Evolutionary conservation across 2,113 vertebrate genomes (phyloP), one percentile per base, ranked within the genome.

Genomic region (Brachyhypopomus gauderio): DNA sequence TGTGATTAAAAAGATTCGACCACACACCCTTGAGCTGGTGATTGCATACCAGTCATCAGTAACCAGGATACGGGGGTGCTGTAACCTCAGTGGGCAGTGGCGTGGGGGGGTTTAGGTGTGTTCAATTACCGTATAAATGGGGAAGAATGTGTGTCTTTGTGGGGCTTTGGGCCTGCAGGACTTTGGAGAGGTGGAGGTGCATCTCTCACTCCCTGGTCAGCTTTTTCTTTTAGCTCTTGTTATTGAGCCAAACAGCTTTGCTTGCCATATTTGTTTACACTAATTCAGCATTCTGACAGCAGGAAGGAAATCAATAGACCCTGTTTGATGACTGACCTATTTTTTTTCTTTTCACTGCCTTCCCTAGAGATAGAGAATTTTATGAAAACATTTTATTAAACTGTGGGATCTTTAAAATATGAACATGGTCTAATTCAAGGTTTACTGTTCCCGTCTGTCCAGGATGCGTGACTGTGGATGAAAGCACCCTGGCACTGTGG

Each of bases 261-360:
- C 70, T 78, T 81, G 81, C 87, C 56, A 48, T 81, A 88, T 89
- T 88, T 88, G 87, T 91, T 89, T 87, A 84, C 86, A 87, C 67
- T 52, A 55, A 88, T 85, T 84, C 86, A 85, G 66, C 56, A 62
- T 85, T 86, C 81, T 0, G n/a, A 83, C 81, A 79, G 58, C 82
- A 75, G n/a, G 55, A 25, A 62, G 22, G 79, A 83, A 89, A 89
- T 91, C 82, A 86, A 90, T 90, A 80, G 3, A 36, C 77, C 70
- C 79, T 78, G 74, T 71, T 75, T 60, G 17, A 59, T 85, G 82
- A 86, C 82, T 89, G 86, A 90, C 85, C 86, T 74, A 20, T 84
- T 87, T 86, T 87, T 86, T 84, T 75, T 66, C 58, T 69, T 19
- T 67, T 23, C 34, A 25, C 80, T 56, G 41, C 80, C 52, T 84